Conservation (phyloP, 2,797 vertebrate species). For the Potorous gilbertii region DNA sequence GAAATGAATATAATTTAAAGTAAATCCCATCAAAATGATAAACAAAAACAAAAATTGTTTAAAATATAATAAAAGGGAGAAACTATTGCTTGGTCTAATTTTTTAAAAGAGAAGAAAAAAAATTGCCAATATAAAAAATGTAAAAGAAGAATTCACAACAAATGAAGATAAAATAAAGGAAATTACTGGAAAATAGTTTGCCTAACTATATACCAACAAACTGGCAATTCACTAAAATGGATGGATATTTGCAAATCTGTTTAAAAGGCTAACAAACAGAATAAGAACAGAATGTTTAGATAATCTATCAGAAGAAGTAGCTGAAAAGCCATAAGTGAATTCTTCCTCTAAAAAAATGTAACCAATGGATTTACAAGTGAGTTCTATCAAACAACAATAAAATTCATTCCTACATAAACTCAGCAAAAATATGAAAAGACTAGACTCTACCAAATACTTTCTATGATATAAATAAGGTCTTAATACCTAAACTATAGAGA, state of each 20-base stretch:
- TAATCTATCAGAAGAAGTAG: background rate
- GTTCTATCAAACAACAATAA: background rate
- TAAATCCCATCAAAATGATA: background rate
- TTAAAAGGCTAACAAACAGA: background rate
- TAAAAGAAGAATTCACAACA: background rate
- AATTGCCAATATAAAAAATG: background rate
- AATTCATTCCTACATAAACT: background rate
- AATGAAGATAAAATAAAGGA: background rate
- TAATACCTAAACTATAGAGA: background rate
- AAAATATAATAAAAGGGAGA: background rate
- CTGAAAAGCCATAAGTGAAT: background rate
- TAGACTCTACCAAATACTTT: background rate
- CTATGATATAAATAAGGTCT: background rate
- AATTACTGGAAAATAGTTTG: background rate
- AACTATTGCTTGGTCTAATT: background rate
- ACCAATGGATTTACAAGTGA: background rate
- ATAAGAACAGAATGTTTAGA: background rate
- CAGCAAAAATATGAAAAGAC: background rate
- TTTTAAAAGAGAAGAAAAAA: background rate
- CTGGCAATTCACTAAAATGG: background rate
- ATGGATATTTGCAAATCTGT: background rate
- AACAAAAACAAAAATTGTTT: background rate
- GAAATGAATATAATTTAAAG: background rate
- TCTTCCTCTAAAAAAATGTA: background rate
- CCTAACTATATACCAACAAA: background rate